Base-by-base conservation (phyloP, 2,888 invertebrate genomes). In the Volucella inflata region DNA sequence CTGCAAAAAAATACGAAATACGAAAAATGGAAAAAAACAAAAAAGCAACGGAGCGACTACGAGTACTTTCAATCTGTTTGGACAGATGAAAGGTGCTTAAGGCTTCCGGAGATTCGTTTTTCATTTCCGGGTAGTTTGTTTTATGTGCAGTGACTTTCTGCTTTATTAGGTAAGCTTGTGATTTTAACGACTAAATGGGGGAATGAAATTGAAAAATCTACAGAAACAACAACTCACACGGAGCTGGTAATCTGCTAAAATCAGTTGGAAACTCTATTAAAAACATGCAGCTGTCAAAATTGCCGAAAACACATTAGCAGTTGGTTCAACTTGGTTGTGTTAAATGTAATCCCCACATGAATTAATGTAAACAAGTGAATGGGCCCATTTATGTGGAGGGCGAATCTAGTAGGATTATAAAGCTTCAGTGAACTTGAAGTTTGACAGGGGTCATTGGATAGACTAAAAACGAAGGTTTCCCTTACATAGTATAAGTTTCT, bases 1-100 rank as follows among this genome's bases (percentile, higher is more conserved):
- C 3, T 8, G n/a, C 2, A 40, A 59, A 11, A n/a, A n/a, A n/a
- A n/a, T n/a, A 8, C 8, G 16, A 50, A 60, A 48, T 40, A 51
- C 51, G 16, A n/a, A n/a, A n/a, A n/a, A n/a, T n/a, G n/a, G n/a
- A n/a, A n/a, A n/a, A 44, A 62, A 44, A 64, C 46, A 70, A 57
- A 57, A 17, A 8, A 12, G 4, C 68, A 67, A 36, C 60, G 46
- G 30, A 59, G 51, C 40, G 46, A 67, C 53, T 40, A 44, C 67
- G 46, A 67, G 60, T 40, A 44, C 67, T 74, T 67, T 68, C 53
- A 60, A 77, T 77, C 67, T 67, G 74, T 74, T 74, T 83, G 67
- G 78, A 83, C 72, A 68, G 55, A 78, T 74, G 62, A 72, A 83
- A 83, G 67, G 60, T 82, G 46, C 71, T 74, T 72, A 82, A 77